Percentiles rank a stretch among this genome's conserved stretches.
Conservation (phyloP, 1,140 invertebrate species). For the Argopecten irradians region DNA sequence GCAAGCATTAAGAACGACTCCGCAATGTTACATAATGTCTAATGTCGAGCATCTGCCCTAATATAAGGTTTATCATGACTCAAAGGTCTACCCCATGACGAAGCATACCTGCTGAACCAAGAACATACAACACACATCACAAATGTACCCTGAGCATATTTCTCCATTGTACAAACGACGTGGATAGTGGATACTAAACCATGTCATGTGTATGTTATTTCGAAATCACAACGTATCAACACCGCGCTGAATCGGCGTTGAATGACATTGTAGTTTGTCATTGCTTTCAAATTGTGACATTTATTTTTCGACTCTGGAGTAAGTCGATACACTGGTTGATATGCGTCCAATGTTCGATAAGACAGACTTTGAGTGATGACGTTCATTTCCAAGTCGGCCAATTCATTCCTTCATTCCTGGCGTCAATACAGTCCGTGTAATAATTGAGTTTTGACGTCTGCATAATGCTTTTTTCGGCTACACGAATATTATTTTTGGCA, state of each 20-base stretch:
- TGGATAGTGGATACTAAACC: background rate
- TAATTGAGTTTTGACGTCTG: slow-evolving; percentile 21
- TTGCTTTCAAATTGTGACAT: background rate
- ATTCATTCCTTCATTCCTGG: background rate
- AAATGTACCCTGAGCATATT: background rate
- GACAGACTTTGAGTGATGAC: background rate
- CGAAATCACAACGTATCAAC: too few species aligned
- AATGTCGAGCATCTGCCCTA: too few species aligned
- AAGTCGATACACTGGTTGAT: background rate
- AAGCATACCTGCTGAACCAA: background rate
- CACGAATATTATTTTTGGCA: background rate
- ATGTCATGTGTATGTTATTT: background rate
- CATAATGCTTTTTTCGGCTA: background rate
- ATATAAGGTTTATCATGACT: too few species aligned
- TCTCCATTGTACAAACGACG: background rate
- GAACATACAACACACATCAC: background rate
- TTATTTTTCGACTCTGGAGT: background rate
- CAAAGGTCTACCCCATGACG: too few species aligned
- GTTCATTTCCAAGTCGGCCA: background rate
- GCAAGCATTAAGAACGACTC: too few species aligned
- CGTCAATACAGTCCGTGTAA: background rate
- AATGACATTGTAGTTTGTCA: background rate
- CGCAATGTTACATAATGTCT: too few species aligned
- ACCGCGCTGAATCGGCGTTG: background rate
- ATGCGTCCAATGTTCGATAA: background rate